Base-by-base conservation (phyloP, 2,888 invertebrate species). In the Dilophus febrilis region DNA sequence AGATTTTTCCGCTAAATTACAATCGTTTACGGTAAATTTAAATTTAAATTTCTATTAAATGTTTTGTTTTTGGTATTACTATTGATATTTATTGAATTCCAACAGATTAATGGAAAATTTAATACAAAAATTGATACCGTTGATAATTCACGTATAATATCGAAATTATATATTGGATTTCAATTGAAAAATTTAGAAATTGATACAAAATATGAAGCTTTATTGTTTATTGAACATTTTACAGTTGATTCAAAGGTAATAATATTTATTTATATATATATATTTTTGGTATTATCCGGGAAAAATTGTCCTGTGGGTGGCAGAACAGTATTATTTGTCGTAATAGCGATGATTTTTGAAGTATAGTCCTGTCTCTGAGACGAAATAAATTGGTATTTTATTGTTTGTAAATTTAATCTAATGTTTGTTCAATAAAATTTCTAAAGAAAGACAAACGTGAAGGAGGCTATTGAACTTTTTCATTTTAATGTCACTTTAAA, bases 1-100 rank as follows among this genome's bases (percentile, higher is more conserved):
- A 28, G 77, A 77, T 52, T 78, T 82, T 49, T 75, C 73, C 52
- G 75, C 80, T 43, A 73, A 72, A 32, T 64, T 80, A 48, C 72
- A 74, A 50, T 67, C 72, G 47, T 66, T 79, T 51, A 72, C 72
- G 51, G 67, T 78, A 52, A 65, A 64, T 54, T 31, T 16, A n/a
- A 16, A 16, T 16, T 11, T 17, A 4, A 16, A 35, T 19, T 35
- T 19, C 12, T 8, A 17, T 33, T 7, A 7, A 33, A 4, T 17
- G 16, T 33, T 16, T 30, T 12, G 4, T 30, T n/a, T 30, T 30
- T 31, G n/a, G n/a, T 8, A 8, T 6, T 31, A 13, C 5, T 6
- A 31, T 19, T 35, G 30, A 41, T 40, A 29, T 36, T 33, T 34
- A 34, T 41, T 19, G 35, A 19, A 38, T 48, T 50, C 2, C 48